phyloP scores from a whole-genome alignment of 2,888 invertebrate genomes.

The Dioctria rufipes region DNA sequence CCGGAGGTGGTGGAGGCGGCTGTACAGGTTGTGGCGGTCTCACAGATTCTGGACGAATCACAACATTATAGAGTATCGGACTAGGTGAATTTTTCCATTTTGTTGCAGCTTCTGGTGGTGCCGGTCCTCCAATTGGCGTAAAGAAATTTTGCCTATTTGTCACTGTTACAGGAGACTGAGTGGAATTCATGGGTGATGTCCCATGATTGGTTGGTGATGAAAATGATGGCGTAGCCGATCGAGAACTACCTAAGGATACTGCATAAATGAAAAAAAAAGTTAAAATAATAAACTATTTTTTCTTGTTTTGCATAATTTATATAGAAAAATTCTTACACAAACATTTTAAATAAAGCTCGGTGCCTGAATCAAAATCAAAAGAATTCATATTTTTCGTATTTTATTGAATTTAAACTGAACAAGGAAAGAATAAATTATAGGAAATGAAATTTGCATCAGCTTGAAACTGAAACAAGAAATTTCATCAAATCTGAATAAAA shows the following conservation, averaged over 20 bases:
- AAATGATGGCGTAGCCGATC: slow-evolving; percentile 93
- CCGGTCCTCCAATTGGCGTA: slow-evolving; percentile 88
- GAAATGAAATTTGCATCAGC: no score
- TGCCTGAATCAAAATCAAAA: slow-evolving; percentile 68
- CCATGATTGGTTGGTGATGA: slow-evolving; percentile 82
- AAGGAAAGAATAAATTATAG: no score
- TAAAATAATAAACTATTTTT: slow-evolving; percentile 15
- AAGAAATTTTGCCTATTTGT: slow-evolving; percentile 90
- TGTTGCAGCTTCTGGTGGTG: slow-evolving; percentile 63
- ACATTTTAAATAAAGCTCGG: slow-evolving; percentile 69
- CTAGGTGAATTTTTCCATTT: slow-evolving; percentile 71
- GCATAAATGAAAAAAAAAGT: slow-evolving; percentile 62
- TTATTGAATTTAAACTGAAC: no score
- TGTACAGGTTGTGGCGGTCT: slow-evolving; percentile 65
- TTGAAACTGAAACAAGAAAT: no score
- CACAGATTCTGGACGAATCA: slow-evolving; percentile 67
- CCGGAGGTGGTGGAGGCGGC: slow-evolving; percentile 64
- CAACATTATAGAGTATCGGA: slow-evolving; percentile 68
- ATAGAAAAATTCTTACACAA: slow-evolving; percentile 64
- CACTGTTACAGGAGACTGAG: slow-evolving; percentile 78
- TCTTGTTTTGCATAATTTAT: neutral
- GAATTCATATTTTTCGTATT: slow-evolving; percentile 49
- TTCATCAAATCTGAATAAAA: no score
- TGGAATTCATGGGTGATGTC: slow-evolving; percentile 78
- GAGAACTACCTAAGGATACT: slow-evolving; percentile 94